A percentile compares a stretch with the other conserved stretches of the same genome.
Evolutionary conservation across 1,140 invertebrate genomes (phyloP).

Genomic region (Aphelenchoides avenae): DNA sequence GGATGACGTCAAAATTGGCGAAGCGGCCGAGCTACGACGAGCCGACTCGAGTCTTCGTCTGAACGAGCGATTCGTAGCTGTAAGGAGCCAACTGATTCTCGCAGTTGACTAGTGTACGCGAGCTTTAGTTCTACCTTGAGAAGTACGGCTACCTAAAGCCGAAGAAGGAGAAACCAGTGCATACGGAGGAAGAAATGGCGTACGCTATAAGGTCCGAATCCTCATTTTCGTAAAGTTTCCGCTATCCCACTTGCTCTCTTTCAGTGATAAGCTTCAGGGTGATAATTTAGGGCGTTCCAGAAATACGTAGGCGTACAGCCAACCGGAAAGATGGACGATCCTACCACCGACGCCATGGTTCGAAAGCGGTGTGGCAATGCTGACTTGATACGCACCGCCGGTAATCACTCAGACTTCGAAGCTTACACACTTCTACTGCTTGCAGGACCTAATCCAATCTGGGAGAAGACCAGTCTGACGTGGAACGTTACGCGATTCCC

Average conservation of each 20-base stretch:
- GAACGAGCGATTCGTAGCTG: too few species aligned
- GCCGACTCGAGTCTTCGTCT: too few species aligned
- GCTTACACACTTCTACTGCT: background rate
- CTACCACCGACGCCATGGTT: slow-evolving; percentile 18
- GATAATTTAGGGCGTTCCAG: slow-evolving; percentile 35
- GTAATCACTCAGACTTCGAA: slow-evolving; percentile 7
- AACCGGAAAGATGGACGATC: slow-evolving; percentile 20
- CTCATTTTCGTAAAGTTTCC: background rate
- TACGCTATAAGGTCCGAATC: background rate
- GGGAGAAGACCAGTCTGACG: slow-evolving; percentile 13
- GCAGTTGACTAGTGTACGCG: too few species aligned
- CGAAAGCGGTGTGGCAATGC: slow-evolving; percentile 34
- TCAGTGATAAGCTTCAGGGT: too few species aligned
- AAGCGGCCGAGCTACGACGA: too few species aligned
- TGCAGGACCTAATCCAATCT: slow-evolving; percentile 10
- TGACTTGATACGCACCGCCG: slow-evolving; percentile 5
- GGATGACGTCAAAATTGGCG: too few species aligned
- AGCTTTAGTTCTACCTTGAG: too few species aligned
- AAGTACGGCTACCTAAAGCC: too few species aligned
- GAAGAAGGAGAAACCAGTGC: background rate
- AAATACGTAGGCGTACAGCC: slow-evolving; percentile 23
- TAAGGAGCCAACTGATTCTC: too few species aligned
- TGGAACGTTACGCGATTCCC: slow-evolving; percentile 7
- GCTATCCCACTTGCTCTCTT: slow-evolving; percentile 20
- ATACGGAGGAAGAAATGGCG: background rate